A percentile compares a stretch with the other conserved stretches of the same genome.
phyloP scores from a whole-genome alignment of 2,797 vertebrate genomes.

The Oreortyx pictus region DNA sequence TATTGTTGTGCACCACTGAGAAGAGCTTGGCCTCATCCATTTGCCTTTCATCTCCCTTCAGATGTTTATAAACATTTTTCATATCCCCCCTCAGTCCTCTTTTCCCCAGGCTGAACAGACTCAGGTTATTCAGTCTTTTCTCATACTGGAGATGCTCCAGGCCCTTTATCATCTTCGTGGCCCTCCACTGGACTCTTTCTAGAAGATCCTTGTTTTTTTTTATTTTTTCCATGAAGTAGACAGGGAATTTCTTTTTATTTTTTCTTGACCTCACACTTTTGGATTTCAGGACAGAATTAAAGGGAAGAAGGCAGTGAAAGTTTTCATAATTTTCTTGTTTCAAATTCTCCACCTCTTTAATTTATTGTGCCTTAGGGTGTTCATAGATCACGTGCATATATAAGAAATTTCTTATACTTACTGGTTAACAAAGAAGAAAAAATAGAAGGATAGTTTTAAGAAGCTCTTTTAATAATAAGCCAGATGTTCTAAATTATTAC shows the following conservation, averaged over 20 bases:
- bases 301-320: background rate
- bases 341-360: background rate
- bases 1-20: too few species aligned
- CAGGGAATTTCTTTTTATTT: background rate
- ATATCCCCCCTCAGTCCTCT: too few species aligned
- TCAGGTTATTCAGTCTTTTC: too few species aligned
- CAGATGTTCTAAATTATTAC: background rate
- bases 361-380: background rate
- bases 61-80: too few species aligned
- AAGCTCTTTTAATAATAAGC: background rate
- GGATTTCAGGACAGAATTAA: background rate
- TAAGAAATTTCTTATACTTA: background rate
- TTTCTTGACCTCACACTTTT: background rate
- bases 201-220: too few species aligned
- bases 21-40: too few species aligned
- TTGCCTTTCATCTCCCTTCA: too few species aligned
- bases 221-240: background rate
- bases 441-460: background rate
- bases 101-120: too few species aligned
- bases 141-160: too few species aligned
- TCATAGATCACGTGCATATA: background rate
- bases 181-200: too few species aligned
- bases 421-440: background rate
- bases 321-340: background rate
- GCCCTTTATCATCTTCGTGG: too few species aligned